A percentile compares a stretch with the other conserved stretches of the same genome.
Evolutionary conservation across 2,888 invertebrate species (phyloP).

Genomic region (Eupithecia subfuscata): DNA sequence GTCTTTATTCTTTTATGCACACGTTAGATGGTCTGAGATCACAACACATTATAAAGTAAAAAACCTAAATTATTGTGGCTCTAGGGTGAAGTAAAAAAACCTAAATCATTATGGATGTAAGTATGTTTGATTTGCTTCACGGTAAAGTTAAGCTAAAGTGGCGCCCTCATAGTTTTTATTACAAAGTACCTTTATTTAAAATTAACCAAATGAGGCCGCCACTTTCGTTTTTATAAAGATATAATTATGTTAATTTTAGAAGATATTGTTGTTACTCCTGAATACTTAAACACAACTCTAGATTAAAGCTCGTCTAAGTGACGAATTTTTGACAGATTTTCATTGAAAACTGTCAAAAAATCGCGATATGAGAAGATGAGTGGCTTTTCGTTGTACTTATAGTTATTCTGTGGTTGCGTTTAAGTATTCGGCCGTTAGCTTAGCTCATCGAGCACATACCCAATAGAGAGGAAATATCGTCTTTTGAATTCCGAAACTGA

Average conservation of each 20-base stretch:
- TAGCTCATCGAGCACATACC: too few species aligned
- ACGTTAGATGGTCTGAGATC: background rate
- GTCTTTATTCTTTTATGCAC: background rate
- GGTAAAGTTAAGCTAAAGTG: background rate
- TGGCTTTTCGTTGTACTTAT: too few species aligned
- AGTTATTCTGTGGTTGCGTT: background rate
- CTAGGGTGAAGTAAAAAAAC: too few species aligned
- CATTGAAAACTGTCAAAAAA: too few species aligned
- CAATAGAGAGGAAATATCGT: too few species aligned
- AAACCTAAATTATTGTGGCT: too few species aligned
- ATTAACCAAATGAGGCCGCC: background rate
- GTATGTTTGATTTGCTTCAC: background rate
- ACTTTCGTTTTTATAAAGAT: background rate
- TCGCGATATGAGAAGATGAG: too few species aligned
- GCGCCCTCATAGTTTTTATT: background rate
- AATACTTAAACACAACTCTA: background rate
- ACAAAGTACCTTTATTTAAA: background rate
- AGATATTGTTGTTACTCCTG: background rate
- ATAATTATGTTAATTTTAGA: too few species aligned
- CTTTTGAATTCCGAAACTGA: too few species aligned
- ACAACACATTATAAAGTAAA: background rate
- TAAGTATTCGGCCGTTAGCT: background rate
- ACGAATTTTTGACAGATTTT: too few species aligned
- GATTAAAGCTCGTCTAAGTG: too few species aligned
- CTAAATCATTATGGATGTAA: too few species aligned